Evolutionary conservation across 2,113 vertebrate species (phyloP).

Genomic region (Lanius ludovicianus): DNA sequence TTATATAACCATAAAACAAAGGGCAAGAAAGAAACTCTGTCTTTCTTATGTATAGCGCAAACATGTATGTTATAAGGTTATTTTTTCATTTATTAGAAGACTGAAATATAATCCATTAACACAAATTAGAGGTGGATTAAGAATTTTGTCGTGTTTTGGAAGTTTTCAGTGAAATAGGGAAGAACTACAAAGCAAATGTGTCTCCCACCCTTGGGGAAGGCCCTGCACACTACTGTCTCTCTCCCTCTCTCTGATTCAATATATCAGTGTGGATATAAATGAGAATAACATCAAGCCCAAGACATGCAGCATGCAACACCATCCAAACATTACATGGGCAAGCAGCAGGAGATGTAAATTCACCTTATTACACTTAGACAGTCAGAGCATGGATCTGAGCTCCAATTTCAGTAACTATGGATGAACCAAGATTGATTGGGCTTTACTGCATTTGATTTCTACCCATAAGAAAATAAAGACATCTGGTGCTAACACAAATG

Average conservation of each 20-base stretch:
- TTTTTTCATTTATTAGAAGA: neutral
- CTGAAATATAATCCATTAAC: neutral
- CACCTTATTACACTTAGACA: neutral
- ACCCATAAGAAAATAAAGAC: neutral
- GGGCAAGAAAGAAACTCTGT: neutral
- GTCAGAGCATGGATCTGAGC: neutral
- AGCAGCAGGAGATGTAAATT: neutral
- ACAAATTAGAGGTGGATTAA: neutral
- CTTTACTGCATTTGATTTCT: neutral
- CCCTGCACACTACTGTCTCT: neutral
- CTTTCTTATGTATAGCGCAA: neutral
- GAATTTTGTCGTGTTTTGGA: neutral
- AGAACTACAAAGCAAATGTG: neutral
- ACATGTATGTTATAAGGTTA: accelerated
- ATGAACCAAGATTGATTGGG: neutral
- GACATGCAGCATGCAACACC: accelerated
- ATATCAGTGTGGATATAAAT: neutral
- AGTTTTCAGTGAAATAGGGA: neutral
- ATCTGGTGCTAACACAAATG: neutral
- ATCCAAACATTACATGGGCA: neutral
- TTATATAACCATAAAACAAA: neutral
- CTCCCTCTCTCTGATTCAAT: neutral
- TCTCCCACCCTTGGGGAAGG: neutral
- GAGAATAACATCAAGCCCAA: neutral
- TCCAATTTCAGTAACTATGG: neutral